These are phyloP conservation scores for Micropterix aruncella DNA, from an alignment of 2,888 invertebrate species.

Conservation along the genomic window DNA sequence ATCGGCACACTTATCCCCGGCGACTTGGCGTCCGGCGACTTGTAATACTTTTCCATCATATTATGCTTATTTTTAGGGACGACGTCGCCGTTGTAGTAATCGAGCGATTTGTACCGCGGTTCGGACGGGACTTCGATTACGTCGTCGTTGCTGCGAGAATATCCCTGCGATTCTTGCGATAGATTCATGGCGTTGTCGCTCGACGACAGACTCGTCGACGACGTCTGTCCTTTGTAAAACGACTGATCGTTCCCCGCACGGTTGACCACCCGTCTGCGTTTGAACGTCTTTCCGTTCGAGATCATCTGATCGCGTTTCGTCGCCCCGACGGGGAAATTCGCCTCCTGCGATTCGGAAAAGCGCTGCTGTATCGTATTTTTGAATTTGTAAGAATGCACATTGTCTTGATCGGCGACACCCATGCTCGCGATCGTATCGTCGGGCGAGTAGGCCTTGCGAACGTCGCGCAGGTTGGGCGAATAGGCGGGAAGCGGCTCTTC, in stretches of 20 bases:
- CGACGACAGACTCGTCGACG: background rate
- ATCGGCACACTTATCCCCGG: constrained; percentile 49
- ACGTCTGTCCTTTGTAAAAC: background rate
- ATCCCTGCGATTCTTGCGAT: background rate
- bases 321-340: background rate
- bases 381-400: constrained; percentile 69
- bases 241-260: background rate
- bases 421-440: constrained; percentile 23
- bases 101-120: constrained; percentile 6
- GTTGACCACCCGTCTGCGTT: background rate
- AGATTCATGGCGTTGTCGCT: background rate
- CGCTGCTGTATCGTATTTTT: constrained; percentile 89
- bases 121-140: background rate
- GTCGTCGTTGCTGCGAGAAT: background rate
- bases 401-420: constrained; percentile 30
- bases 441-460: constrained; percentile 25
- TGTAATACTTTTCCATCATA: constrained; percentile 14
- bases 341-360: constrained; percentile 49
- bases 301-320: background rate
- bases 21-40: constrained; percentile 3
- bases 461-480: constrained; percentile 21
- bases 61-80: background rate
- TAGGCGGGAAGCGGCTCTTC: background rate
- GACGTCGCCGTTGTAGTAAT: constrained; percentile 9
- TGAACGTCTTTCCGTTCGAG: constrained; percentile 2